phyloP scores from a whole-genome alignment of 2,797 vertebrate species.

The Spinibarbus caldwelli region DNA sequence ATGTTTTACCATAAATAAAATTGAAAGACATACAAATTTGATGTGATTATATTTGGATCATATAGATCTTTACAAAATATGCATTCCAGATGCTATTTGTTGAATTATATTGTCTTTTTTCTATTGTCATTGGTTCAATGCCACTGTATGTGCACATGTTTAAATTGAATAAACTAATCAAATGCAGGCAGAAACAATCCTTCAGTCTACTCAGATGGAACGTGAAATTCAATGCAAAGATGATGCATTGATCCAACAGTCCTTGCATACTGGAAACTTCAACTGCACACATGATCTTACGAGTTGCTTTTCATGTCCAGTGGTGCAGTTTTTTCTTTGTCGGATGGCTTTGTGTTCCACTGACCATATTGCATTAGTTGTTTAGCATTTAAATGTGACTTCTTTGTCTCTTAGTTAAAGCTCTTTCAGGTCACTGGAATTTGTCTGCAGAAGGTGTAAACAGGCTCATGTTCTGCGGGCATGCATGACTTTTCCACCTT shows the following conservation, averaged over 20 bases:
- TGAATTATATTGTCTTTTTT: not conserved
- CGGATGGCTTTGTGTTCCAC: not conserved
- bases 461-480: conserved; percentile 7
- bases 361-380: not conserved
- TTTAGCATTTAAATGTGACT: not conserved
- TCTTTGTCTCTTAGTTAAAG: conserved; percentile 8
- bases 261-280: not conserved
- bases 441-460: not conserved
- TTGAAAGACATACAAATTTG: not conserved
- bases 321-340: not conserved
- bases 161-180: not conserved
- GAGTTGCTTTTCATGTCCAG: too few relatives aligned
- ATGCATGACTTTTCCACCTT: not conserved
- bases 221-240: not conserved
- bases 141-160: not conserved
- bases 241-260: not conserved
- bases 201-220: not conserved
- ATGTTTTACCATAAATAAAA: not conserved
- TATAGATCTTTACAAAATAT: not conserved
- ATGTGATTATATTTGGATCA: not conserved
- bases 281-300: too few relatives aligned
- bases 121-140: not conserved
- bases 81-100: not conserved
- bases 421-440: not conserved
- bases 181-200: not conserved